Evolutionary conservation across 1,140 invertebrate species (phyloP), one percentile per base, ranked within the genome.

Genomic region (Scaptomyza pallida): DNA sequence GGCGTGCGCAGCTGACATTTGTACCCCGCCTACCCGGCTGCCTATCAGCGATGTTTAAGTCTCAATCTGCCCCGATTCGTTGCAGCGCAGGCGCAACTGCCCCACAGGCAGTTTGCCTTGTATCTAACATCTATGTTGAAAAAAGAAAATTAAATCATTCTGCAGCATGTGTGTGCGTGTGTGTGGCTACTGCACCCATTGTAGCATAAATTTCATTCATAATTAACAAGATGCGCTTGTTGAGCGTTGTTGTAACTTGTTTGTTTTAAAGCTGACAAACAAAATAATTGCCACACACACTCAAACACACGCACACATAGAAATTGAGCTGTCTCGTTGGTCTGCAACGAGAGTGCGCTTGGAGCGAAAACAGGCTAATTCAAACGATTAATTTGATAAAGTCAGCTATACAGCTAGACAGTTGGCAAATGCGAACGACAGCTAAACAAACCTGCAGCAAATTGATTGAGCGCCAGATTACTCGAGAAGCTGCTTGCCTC

Each of bases 301-400:
- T 2, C 19, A 30, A 8, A 30, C 52, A 12, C 35, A 26, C 26
- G 33, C 40, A 47, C 13, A 23, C 45, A 37, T 33, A 59, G 72
- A 68, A 78, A 86, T 82, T 88, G 82, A 88, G 82, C 65, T 74
- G 81, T 86, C 77, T 33, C 40, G 30, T 60, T 45, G 9, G 35
- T 30, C 43, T 8, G 16, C 23, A 26, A 26, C 2, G 5, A n/a
- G 55, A 15, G 12, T n/a, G 23, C 19, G 30, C 8, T 9, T 13
- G 23, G 21, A 41, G 37, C 50, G 43, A 59, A 30, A 70, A 62
- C 63, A 59, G 56, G 78, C 82, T 86, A 88, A 88, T 82, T 88
- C 74, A 15, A 75, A 88, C 82, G 83, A 86, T 86, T 86, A 88
- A 86, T 86, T 86, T 72, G 82, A 88, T 86, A 88, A n/a, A 86